Percentiles rank a stretch among this genome's conserved stretches.
These are phyloP conservation scores for Natrix natrix DNA, from an alignment of 2,797 vertebrate species.

Conservation along the genomic window DNA sequence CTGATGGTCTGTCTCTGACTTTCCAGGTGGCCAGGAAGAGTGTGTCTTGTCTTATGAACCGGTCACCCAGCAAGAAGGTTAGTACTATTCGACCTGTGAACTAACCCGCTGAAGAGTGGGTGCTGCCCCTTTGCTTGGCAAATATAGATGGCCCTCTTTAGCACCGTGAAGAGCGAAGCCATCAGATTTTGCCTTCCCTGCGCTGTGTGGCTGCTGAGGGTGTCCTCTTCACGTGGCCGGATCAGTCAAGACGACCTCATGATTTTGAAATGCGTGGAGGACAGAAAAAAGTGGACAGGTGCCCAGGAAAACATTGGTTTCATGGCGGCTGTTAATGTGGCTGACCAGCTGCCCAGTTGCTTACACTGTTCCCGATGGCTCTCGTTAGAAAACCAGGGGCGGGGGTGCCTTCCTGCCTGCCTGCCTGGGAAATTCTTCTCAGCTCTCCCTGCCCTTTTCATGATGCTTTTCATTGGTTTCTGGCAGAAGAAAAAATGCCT, in stretches of 20 bases:
- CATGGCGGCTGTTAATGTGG: not conserved
- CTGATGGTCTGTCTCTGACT: conserved; percentile 46
- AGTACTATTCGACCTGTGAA: conserved; percentile 41
- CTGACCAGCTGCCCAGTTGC: not conserved
- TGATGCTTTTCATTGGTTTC: not conserved
- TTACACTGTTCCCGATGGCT: too few relatives aligned
- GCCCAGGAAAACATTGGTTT: not conserved
- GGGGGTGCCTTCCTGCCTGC: too few relatives aligned
- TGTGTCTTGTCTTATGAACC: conserved; percentile 94
- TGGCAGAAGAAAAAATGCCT: not conserved
- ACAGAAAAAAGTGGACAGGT: not conserved
- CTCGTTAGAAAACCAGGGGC: too few relatives aligned
- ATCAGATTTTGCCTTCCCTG: not conserved
- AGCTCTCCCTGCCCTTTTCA: too few relatives aligned
- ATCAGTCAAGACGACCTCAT: not conserved
- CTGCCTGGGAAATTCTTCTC: not conserved
- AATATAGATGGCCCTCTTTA: not conserved
- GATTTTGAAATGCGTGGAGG: not conserved
- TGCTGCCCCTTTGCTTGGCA: not conserved
- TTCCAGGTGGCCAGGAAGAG: conserved; percentile 91
- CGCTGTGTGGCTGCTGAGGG: not conserved
- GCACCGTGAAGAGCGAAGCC: not conserved
- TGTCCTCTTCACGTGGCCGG: not conserved
- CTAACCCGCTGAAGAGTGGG: accelerated
- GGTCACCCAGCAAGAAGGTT: conserved; percentile 95